Evolutionary conservation across 1,140 invertebrate species (phyloP).

Genomic region (Anagrus nilaparvatae): DNA sequence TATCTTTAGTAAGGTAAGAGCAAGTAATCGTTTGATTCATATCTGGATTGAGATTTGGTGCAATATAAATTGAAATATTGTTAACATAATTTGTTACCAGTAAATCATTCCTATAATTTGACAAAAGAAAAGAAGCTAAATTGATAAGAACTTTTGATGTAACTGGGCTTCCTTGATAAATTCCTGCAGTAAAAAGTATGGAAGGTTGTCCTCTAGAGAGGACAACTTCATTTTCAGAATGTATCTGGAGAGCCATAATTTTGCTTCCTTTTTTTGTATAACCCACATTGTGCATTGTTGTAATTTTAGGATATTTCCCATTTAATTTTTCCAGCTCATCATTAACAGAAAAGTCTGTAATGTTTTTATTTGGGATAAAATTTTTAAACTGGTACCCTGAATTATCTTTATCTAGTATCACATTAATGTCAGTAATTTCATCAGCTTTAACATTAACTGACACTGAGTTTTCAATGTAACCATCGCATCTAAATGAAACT

Average conservation of each 20-base stretch:
- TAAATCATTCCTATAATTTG: constrained; percentile 22
- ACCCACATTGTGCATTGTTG: constrained; percentile 28
- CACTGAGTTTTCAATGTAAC: constrained; percentile 43
- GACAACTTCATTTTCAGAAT: constrained; percentile 17
- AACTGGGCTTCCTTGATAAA: constrained; percentile 25
- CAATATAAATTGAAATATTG: constrained; percentile 29
- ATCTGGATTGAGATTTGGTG: constrained; percentile 29
- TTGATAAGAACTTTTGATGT: constrained; percentile 31
- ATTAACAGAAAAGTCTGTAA: too few species aligned
- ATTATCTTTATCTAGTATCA: too few species aligned
- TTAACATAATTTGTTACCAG: constrained; percentile 24
- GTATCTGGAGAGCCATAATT: constrained; percentile 32
- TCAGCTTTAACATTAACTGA: constrained; percentile 33
- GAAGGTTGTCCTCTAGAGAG: constrained; percentile 22
- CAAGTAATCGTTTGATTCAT: constrained; percentile 22
- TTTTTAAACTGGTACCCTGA: constrained; percentile 5
- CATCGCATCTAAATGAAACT: constrained; percentile 47
- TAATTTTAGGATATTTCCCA: constrained; percentile 26
- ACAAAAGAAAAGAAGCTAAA: constrained; percentile 28
- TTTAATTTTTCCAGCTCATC: constrained; percentile 27
- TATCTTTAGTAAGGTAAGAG: constrained; percentile 15
- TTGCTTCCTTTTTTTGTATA: constrained; percentile 18
- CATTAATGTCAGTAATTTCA: constrained; percentile 26
- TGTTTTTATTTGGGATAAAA: too few species aligned
- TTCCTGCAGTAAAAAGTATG: constrained; percentile 31